A percentile compares a stretch with the other conserved stretches of the same genome.
Conservation (phyloP, 2,797 vertebrate species). For the Phalloptychus januarius region DNA sequence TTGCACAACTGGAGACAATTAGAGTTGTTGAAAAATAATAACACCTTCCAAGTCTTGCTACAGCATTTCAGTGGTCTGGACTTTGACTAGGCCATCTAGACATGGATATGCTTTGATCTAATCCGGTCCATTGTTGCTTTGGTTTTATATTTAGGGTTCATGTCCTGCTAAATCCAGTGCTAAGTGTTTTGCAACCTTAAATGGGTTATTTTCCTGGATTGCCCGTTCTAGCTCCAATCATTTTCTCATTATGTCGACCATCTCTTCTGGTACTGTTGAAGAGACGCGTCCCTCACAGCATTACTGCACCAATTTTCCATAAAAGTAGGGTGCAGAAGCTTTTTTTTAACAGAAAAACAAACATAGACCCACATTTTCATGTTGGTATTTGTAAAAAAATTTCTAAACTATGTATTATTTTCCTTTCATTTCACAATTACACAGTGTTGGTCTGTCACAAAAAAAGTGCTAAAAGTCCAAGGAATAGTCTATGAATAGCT, state of each 20-base stretch:
- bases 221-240: not conserved
- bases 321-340: not conserved
- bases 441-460: not conserved
- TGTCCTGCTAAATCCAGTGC: not conserved
- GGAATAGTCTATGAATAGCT: not conserved
- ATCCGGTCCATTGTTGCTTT: not conserved
- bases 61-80: not conserved
- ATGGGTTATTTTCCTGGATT: not conserved
- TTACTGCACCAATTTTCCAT: not conserved
- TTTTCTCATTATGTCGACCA: not conserved
- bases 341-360: not conserved
- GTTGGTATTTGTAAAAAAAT: not conserved
- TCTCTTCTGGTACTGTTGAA: not conserved
- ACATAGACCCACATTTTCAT: not conserved
- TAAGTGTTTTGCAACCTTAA: not conserved
- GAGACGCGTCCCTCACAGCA: not conserved
- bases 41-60: not conserved
- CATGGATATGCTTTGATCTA: not conserved
- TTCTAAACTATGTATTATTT: not conserved
- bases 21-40: not conserved
- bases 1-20: not conserved
- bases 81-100: conserved; percentile 1
- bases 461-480: not conserved
- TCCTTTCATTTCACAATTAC: not conserved
- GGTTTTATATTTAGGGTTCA: not conserved